Base-by-base conservation (phyloP, 1,140 invertebrate genomes). In the Gryllus bimaculatus region DNA sequence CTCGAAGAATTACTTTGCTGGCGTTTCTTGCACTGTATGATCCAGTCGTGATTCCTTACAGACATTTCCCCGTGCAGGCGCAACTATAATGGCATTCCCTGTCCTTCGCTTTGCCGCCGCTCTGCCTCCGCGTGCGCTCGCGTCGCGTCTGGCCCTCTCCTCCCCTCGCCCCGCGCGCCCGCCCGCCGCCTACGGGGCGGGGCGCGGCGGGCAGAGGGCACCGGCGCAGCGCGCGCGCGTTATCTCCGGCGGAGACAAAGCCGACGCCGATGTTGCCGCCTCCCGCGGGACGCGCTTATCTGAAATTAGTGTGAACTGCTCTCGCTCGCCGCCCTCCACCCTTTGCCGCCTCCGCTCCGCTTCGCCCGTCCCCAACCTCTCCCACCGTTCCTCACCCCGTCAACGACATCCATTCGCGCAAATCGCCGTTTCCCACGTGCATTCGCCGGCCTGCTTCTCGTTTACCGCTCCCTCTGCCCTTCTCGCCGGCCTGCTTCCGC, bases 231-330 rank as follows among this genome's bases (percentile, higher is more conserved):
- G 26, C 26, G 26, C 26, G 26, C 26, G 26, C 54, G 54, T 66
- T 66, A 66, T 66, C 54, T 66, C 10, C 54, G 76, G 7, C 47
- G 10, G 76, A 77, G 48, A 77, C 76, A 77, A 77, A 77, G 47
- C 54, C 54, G 10, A 18, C 54, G 76, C 76, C 48, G 21, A 77
- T 77, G 76, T 10, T 77, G 47, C 48, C 48, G n/a, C 47, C 39
- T 77, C 76, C 47, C 76, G 20, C 47, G 76, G 48, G 76, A 54
- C 76, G 48, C n/a, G 76, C 76, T 77, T 77, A 77, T 77, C 76
- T 77, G 47, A 77, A 77, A 77, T 77, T 77, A 77, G n/a, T 77
- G 76, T 77, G 76, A 77, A 77, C 66, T 75, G n/a, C 48, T 39
- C 78, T 49, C 78, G 15, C 21, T n/a, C 8, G 20, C 18, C 75